These are phyloP conservation scores for Papilio helenus DNA, from an alignment of 1,140 invertebrate species.

Conservation along the genomic window DNA sequence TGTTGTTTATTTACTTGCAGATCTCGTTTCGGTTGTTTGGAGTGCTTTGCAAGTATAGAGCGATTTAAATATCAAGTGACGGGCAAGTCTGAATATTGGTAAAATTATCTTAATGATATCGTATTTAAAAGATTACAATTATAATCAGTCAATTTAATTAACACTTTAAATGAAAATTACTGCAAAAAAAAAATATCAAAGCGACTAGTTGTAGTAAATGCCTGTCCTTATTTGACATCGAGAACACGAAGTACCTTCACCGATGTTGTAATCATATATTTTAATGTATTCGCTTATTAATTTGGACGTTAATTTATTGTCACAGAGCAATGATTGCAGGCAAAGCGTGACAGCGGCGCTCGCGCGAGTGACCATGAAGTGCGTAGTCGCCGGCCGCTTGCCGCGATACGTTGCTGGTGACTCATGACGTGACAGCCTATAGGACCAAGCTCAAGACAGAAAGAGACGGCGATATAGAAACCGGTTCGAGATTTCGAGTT, in stretches of 20 bases:
- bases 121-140: neutral
- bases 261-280: constrained; percentile 38
- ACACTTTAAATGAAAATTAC: neutral
- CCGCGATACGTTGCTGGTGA: constrained; percentile 78
- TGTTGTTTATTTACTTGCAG: constrained; percentile 14
- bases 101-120: neutral
- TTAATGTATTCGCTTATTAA: constrained; percentile 67
- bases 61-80: neutral
- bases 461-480: constrained; percentile 66
- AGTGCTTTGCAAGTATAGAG: neutral
- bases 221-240: constrained; percentile 23
- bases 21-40: constrained; percentile 16
- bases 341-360: constrained; percentile 76
- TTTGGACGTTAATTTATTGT: constrained; percentile 77
- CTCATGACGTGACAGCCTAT: constrained; percentile 70
- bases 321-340: constrained; percentile 75
- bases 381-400: constrained; percentile 71
- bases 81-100: neutral
- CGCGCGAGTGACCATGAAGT: constrained; percentile 80
- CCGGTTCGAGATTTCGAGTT: constrained; percentile 82
- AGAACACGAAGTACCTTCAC: constrained; percentile 26
- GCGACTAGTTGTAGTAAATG: constrained; percentile 18
- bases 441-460: constrained; percentile 47
- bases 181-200: constrained; percentile 9
- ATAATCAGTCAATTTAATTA: neutral